phyloP scores from a whole-genome alignment of 1,140 invertebrate species.

The Scylla paramamosain region DNA sequence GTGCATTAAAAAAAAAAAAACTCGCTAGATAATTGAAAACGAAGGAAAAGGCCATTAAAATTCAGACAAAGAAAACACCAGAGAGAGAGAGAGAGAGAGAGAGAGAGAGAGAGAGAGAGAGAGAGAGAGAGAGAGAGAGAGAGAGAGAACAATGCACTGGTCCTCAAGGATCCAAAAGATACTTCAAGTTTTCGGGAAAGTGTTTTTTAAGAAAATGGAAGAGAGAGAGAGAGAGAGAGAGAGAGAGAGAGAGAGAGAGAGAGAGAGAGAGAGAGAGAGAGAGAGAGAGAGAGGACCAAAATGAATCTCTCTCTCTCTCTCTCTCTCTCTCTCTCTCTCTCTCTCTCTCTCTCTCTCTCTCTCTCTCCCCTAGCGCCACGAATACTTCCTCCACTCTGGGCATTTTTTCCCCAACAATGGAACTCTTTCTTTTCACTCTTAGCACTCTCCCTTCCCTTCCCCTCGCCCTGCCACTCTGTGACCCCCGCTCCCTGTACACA shows the following conservation, averaged over 20 bases:
- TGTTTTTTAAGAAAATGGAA: background rate
- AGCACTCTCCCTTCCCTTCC: background rate
- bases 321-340: background rate
- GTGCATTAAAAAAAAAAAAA: background rate
- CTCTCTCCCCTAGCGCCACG: background rate
- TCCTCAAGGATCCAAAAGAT: too few species aligned
- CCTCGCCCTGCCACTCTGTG: too few species aligned
- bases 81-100: too few species aligned
- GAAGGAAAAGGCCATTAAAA: constrained; percentile 5
- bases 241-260: too few species aligned
- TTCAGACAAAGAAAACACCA: background rate
- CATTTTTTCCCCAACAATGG: constrained; percentile 22
- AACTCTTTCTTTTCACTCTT: constrained; percentile 7
- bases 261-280: too few species aligned
- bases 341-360: background rate
- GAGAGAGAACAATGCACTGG: background rate
- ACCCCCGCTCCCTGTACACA: too few species aligned
- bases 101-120: background rate
- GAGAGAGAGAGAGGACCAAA: too few species aligned
- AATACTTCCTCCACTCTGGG: background rate
- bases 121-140: background rate
- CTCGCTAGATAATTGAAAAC: background rate
- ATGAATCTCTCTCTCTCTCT: background rate
- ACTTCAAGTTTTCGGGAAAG: too few species aligned
- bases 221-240: background rate